Percentiles rank a stretch among this genome's conserved stretches.
Evolutionary conservation across 2,113 vertebrate genomes (phyloP).

Genomic region (Cavia aperea): DNA sequence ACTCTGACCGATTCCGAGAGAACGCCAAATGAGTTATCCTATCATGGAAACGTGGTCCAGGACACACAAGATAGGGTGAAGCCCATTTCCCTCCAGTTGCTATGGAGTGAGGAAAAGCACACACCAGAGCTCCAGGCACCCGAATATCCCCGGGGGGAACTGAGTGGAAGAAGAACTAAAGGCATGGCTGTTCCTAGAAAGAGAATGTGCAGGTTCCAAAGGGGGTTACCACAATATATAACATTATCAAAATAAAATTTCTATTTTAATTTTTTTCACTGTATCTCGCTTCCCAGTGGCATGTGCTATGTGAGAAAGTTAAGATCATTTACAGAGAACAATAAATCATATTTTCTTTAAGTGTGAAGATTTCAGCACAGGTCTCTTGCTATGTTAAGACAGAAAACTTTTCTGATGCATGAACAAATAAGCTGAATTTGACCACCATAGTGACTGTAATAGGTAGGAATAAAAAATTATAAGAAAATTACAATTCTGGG

Average conservation of each 20-base stretch:
- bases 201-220: background rate
- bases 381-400: background rate
- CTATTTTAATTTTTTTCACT: background rate
- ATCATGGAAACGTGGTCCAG: background rate
- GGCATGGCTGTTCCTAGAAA: background rate
- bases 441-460: background rate
- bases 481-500: background rate
- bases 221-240: background rate
- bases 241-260: background rate
- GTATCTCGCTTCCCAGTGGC: background rate
- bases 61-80: background rate
- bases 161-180: background rate
- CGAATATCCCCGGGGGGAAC: background rate
- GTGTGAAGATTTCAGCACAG: background rate
- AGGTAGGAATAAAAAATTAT: background rate
- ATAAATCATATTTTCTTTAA: background rate
- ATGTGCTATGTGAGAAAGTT: background rate
- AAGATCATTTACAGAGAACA: background rate
- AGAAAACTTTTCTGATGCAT: background rate
- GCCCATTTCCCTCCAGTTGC: background rate
- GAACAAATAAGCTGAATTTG: background rate
- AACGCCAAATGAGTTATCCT: background rate
- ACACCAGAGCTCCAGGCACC: accelerated
- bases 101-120: background rate
- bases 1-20: background rate